A percentile compares a stretch with the other conserved stretches of the same genome.
These are phyloP conservation scores for Tachina grossa DNA, from an alignment of 2,888 invertebrate genomes.

Conservation along the genomic window DNA sequence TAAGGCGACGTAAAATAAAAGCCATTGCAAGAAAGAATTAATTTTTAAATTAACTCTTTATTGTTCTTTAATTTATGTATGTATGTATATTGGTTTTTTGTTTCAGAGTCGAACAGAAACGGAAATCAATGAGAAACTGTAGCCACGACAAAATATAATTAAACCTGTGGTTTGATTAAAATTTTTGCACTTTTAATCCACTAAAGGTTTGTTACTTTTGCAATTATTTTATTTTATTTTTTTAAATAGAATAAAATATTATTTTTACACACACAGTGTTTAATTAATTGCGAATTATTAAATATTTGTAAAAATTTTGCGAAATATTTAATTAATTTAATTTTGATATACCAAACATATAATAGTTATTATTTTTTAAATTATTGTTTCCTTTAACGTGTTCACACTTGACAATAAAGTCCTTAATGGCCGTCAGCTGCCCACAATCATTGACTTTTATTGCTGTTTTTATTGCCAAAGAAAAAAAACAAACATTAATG, in stretches of 20 bases:
- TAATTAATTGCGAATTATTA: no score
- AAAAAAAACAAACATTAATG: conserved; percentile 22
- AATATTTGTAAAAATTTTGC: no score
- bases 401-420: conserved; percentile 1
- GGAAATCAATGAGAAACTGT: no score
- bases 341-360: background rate
- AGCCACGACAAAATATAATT: background rate
- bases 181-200: background rate
- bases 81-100: conserved; percentile 3
- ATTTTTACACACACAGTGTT: no score
- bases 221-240: background rate
- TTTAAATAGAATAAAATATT: no score
- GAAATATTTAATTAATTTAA: background rate
- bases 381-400: background rate
- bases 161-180: background rate
- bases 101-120: conserved; percentile 23
- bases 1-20: conserved; percentile 39
- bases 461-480: background rate
- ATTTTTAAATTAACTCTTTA: background rate
- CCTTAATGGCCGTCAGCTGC: conserved; percentile 39
- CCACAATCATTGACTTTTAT: conserved; percentile 34
- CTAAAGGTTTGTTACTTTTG: background rate
- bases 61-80: background rate
- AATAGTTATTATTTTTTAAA: background rate
- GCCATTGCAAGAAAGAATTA: conserved; percentile 14